Percentiles rank a stretch among this genome's conserved stretches.
Evolutionary conservation across 2,888 invertebrate genomes (phyloP).

Genomic region (Ochropacha duplaris): DNA sequence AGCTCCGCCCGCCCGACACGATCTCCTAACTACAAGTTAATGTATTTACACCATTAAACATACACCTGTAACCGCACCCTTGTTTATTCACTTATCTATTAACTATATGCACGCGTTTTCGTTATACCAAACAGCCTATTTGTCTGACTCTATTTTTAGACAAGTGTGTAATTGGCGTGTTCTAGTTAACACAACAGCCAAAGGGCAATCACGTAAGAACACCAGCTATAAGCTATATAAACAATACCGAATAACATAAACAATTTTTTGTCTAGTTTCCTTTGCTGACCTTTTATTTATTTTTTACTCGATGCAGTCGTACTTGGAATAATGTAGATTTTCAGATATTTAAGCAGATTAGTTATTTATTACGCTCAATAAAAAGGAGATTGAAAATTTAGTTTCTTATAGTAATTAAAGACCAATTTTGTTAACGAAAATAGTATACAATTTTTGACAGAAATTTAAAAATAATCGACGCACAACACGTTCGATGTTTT

Average conservation of each 20-base stretch:
- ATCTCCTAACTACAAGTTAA: conserved; percentile 68
- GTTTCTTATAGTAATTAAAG: too few relatives aligned
- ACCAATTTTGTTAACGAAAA: too few relatives aligned
- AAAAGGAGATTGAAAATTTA: too few relatives aligned
- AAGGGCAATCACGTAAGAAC: conserved; percentile 10
- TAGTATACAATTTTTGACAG: too few relatives aligned
- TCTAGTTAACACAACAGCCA: conserved; percentile 8
- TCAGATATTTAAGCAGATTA: too few relatives aligned
- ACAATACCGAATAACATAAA: neutral
- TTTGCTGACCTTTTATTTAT: too few relatives aligned
- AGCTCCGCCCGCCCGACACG: conserved; percentile 76
- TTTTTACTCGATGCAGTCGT: too few relatives aligned
- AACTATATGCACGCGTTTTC: neutral
- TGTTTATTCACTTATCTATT: conserved; percentile 10
- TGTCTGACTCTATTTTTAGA: conserved; percentile 5
- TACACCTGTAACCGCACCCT: conserved; percentile 43
- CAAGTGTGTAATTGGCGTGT: conserved; percentile 9
- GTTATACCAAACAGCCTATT: neutral
- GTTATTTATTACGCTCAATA: too few relatives aligned
- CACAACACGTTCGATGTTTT: too few relatives aligned
- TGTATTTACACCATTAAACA: conserved; percentile 44
- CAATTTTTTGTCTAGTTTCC: too few relatives aligned
- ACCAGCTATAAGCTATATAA: neutral
- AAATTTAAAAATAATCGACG: too few relatives aligned
- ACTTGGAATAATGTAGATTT: too few relatives aligned